These are phyloP conservation scores for Sepiola atlantica DNA, from an alignment of 2,888 invertebrate species.

Conservation along the genomic window DNA sequence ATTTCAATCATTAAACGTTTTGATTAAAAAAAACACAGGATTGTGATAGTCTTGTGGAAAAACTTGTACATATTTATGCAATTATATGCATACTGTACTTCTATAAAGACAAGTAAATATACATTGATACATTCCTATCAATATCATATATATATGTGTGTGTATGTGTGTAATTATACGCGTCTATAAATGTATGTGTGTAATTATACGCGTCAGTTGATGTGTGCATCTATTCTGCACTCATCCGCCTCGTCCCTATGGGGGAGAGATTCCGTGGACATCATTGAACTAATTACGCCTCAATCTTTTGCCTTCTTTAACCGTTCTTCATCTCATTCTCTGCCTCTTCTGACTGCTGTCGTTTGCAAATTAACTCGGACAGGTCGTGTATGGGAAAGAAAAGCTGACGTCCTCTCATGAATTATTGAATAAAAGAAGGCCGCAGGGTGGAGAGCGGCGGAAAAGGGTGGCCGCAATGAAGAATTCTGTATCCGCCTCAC, in stretches of 20 bases:
- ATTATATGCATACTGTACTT: too few relatives aligned
- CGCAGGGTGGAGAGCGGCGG: not conserved
- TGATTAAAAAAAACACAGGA: too few relatives aligned
- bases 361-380: not conserved
- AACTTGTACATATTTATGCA: too few relatives aligned
- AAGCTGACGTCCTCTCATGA: not conserved
- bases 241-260: not conserved
- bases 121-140: too few relatives aligned
- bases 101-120: too few relatives aligned
- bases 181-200: not conserved
- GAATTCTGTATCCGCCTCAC: not conserved
- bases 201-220: not conserved
- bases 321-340: not conserved
- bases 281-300: not conserved
- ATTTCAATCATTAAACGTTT: too few relatives aligned
- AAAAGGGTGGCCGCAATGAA: not conserved
- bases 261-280: not conserved
- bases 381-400: not conserved
- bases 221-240: not conserved
- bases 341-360: not conserved
- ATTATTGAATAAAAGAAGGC: not conserved
- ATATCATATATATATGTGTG: too few relatives aligned
- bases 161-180: not conserved
- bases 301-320: not conserved
- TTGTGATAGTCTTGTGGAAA: too few relatives aligned